A percentile compares a stretch with the other conserved stretches of the same genome.
Conservation (phyloP, 2,113 vertebrate species). For the Cyrtonyx montezumae region DNA sequence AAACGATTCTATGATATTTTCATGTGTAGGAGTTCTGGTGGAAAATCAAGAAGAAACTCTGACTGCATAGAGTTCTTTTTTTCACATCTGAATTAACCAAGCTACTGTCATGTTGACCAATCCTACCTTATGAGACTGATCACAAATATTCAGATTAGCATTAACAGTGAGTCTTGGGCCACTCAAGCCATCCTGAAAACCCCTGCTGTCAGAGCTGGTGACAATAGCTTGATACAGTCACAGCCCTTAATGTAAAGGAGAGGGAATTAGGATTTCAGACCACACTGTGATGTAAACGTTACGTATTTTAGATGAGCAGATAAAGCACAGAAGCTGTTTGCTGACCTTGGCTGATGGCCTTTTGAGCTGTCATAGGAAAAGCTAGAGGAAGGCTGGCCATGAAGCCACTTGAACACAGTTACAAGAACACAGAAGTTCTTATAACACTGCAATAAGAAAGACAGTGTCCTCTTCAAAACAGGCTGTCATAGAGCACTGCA, state of each 20-base stretch:
- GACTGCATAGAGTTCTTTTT: not conserved
- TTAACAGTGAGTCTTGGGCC: not conserved
- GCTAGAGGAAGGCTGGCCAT: not conserved
- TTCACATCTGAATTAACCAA: not conserved
- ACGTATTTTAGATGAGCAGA: not conserved
- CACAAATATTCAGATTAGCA: not conserved
- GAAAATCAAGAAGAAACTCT: not conserved
- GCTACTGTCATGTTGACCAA: not conserved
- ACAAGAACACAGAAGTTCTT: not conserved
- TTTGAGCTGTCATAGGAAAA: not conserved
- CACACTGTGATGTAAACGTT: not conserved
- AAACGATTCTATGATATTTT: not conserved
- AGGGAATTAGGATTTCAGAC: not conserved
- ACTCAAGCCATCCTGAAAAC: not conserved
- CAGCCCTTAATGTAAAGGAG: not conserved
- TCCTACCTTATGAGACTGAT: not conserved
- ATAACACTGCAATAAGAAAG: not conserved
- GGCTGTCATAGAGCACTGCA: not conserved
- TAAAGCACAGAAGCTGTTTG: not conserved
- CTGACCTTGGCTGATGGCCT: not conserved
- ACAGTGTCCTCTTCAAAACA: not conserved
- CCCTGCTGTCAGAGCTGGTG: not conserved
- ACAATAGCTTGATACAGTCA: not conserved
- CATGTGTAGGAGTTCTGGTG: accelerated
- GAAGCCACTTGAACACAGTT: not conserved